phyloP scores from a whole-genome alignment of 2,888 invertebrate genomes.

The Metellina segmentata region DNA sequence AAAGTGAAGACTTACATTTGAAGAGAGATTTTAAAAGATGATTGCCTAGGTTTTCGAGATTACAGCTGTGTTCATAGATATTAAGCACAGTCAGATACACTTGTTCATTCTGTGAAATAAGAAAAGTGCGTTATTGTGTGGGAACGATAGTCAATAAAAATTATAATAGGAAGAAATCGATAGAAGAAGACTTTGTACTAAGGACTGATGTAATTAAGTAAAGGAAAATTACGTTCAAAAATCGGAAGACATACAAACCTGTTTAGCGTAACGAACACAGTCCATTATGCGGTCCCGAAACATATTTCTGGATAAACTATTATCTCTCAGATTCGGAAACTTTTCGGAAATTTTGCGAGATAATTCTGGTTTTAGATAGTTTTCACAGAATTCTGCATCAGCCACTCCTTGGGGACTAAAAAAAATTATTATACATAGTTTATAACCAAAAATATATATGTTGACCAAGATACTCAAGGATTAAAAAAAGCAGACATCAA shows the following conservation, averaged over 20 bases:
- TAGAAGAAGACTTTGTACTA: not conserved
- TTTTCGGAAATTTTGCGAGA: conserved; percentile 80
- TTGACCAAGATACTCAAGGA: no score
- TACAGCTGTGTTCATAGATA: conserved; percentile 79
- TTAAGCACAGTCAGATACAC: conserved; percentile 80
- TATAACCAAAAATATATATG: no score
- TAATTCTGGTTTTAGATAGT: conserved; percentile 81
- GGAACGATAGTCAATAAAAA: no score
- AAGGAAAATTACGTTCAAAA: not conserved
- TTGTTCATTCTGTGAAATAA: conserved; percentile 79
- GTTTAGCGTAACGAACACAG: conserved; percentile 80
- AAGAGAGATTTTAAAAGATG: conserved; percentile 81
- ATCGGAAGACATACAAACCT: conserved; percentile 78
- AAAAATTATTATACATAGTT: conserved; percentile 5
- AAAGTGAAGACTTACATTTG: conserved; percentile 79
- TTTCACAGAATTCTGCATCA: conserved; percentile 80
- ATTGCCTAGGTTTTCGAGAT: conserved; percentile 80
- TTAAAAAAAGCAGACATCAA: not conserved
- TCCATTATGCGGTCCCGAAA: conserved; percentile 81
- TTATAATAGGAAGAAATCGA: not conserved
- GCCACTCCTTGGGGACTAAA: conserved; percentile 75
- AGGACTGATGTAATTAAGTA: not conserved
- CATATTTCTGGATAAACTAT: conserved; percentile 80
- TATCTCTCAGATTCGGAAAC: conserved; percentile 80
- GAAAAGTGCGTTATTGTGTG: not conserved